Conservation (phyloP, 2,797 vertebrate species). For the Onychomys torridus region DNA sequence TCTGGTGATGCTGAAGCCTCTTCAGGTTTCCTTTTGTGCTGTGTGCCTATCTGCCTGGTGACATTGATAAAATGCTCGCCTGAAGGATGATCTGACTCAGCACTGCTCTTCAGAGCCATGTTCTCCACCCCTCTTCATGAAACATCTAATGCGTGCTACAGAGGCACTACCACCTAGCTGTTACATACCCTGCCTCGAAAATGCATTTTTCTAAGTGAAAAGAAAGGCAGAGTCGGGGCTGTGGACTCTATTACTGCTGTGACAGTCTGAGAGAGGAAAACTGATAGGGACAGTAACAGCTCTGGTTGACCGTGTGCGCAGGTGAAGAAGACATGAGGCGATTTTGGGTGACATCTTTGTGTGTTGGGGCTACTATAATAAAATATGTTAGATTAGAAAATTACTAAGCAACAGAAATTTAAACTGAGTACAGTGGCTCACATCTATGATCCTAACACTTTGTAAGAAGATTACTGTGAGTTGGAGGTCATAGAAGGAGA, state of each 20-base stretch:
- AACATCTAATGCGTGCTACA: background rate
- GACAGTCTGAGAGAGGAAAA: background rate
- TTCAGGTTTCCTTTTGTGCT: background rate
- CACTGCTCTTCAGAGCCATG: background rate
- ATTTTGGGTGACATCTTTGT: background rate
- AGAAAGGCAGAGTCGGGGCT: background rate
- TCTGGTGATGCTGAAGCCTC: background rate
- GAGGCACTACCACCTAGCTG: too few species aligned
- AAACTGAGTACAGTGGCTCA: background rate
- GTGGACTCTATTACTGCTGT: background rate
- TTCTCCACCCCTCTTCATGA: background rate
- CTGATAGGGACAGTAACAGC: background rate
- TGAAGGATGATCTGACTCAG: background rate
- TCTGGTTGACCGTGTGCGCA: background rate
- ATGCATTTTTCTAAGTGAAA: conserved; percentile 6
- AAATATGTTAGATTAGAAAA: background rate
- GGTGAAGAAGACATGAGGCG: background rate
- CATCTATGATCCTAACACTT: background rate
- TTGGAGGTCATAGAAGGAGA: background rate
- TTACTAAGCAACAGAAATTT: background rate
- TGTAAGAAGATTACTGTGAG: background rate
- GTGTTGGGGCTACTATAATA: background rate
- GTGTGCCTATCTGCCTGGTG: background rate
- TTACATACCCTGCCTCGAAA: background rate
- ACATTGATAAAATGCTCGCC: background rate